Base-by-base conservation (phyloP, 2,113 vertebrate genomes). In the Rynchops niger region DNA sequence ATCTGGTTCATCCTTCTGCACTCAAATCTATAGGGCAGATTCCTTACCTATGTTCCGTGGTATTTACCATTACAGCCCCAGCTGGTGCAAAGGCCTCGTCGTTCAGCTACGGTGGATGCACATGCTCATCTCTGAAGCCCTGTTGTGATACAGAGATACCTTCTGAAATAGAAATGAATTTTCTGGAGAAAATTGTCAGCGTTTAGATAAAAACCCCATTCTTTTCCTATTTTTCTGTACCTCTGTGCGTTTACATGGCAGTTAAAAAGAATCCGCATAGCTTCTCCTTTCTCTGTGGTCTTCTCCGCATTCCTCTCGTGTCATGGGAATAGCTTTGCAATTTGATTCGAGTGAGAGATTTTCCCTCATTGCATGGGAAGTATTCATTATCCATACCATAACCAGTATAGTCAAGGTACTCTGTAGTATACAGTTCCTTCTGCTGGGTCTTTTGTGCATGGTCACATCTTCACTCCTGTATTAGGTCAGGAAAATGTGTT, bases 271-370 rank as follows among this genome's bases (percentile, higher is more conserved):
- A 49, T 6, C 18, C 66, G 14, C 8, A 1, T 23, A 23, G 12
- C 3, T 78, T n/a, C n/a, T 34, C 7, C 4, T 67, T 65, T 67
- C 20, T 40, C 40, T 2, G 1, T 15, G 12, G 14, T 61, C 32
- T 11, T 77, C 9, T 50, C 26, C 5, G 0, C 26, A 13, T 15
- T 7, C 23, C 5, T 52, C 27, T 56, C 0, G 0, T 82, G 29
- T 22, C 32, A 9, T 4, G 12, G 82, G 21, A 42, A 4, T 4
- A 25, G 16, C 17, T 30, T 45, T 62, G 15, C 61, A 45, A 2
- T 27, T 6, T 47, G 45, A 8, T 26, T 7, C 12, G 36, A 32
- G 23, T 49, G 61, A 18, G 30, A 70, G 40, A 65, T 45, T 11
- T 82, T 72, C 36, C 21, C 22, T 32, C 20, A 13, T 2, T 62